Evolutionary conservation across 2,797 vertebrate species (phyloP), one percentile per base, ranked within the genome.

Genomic region (Euthynnus affinis): DNA sequence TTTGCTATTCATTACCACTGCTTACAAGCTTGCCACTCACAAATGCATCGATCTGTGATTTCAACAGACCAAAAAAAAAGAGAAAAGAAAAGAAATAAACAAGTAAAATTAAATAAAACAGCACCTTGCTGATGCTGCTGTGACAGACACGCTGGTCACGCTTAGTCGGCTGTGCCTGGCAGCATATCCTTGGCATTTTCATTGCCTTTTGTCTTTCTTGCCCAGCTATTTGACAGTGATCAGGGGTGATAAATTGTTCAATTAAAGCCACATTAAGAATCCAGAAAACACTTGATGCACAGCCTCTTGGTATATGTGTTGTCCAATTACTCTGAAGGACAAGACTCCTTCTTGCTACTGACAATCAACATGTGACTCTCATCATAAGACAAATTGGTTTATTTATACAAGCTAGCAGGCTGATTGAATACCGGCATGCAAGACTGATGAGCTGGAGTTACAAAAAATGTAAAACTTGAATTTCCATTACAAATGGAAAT

Each of bases 201-300:
- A 80, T 80, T 75, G 76, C 80, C 81, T 89, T 92, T 92, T 86
- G 78, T 88, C 87, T 85, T 71, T 76, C 80, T 76, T 73, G 72
- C 74, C 74, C 74, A 81, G 74, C 86, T 86, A 76, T 87, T 82
- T 92, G 94, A 93, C 93, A 92, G 88, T 90, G 89, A 94, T 94
- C 90, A 87, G 79, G 57, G 77, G 68, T 92, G 92, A 94, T 95
- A 85, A 94, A 95, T 94, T 87, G 91, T 94, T 93, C 89, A 94
- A 93, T 93, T 91, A 94, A 90, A 91, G 85, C 82, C 76, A 87
- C 89, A 92, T 94, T 94, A 91, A 91, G 84, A 86, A 89, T 79
- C 91, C 81, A 79, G 81, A 88, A 81, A 49, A 87, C 67, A 80
- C 75, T 83, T 74, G 84, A 92, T 15, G 44, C 40, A 42, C 65